Evolutionary conservation across 2,797 vertebrate genomes (phyloP), one percentile per base, ranked within the genome.

Genomic region (Margarornis squamiger): DNA sequence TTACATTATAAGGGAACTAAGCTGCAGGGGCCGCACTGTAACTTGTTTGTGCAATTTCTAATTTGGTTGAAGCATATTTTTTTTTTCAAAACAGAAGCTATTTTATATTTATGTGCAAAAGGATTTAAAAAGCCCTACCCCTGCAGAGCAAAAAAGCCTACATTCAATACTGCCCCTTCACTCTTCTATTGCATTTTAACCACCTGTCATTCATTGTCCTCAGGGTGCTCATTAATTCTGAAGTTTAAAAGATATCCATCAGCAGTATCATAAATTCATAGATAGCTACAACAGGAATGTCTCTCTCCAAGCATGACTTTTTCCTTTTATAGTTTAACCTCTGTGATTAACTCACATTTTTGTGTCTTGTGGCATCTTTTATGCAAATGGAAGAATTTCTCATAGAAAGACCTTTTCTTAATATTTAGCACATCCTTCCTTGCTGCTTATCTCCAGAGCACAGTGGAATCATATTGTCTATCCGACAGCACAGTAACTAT

Each of bases 151-250:
- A 94, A 95, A 96, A 55, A 30, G 14, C 17, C 34, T 84, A 43
- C 46, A 88, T 88, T 95, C 76, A 82, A 51, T 85, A 83, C 75
- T 92, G 91, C 18, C 74, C 65, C 77, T 92, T 93, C 59, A 78
- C 80, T 96, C 87, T 86, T 94, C 32, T 85, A 51, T 96, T 91
- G 39, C 88, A 95, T 97, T 98, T 97, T 96, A 97, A 96, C 91
- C 90, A 97, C 73, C 92, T 97, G 93, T 89, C 94, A 94, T 89
- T 97, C 91, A 79, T 72, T 97, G 85, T 95, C 97, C 95, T 74
- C 87, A 96, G 96, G 97, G 96, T 94, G 95, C 86, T 93, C 92
- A 96, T 98, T 98, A 98, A 98, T 97, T 94, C 79, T 86, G 46
- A 88, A 62, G n/a, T 92, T 91, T 98, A 97, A 98, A 97, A 97